Evolutionary conservation across 2,113 vertebrate species (phyloP).

Genomic region (Zapus hudsonius): DNA sequence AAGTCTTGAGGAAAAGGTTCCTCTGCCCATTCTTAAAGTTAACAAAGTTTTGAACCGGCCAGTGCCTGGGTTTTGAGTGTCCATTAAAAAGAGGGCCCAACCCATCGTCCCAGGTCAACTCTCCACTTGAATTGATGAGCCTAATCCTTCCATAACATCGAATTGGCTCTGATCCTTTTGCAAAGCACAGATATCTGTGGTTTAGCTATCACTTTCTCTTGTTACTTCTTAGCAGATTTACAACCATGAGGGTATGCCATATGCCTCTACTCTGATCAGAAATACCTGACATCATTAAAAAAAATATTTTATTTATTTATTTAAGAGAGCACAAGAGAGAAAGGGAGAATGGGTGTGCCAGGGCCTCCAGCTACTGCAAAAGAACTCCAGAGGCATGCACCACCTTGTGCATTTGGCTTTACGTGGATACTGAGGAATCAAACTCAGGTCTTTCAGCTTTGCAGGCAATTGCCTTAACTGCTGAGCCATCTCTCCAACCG

Average conservation of each 20-base stretch:
- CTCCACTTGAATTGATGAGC: neutral
- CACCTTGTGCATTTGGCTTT: too few relatives aligned
- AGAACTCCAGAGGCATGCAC: too few relatives aligned
- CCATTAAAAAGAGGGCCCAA: neutral
- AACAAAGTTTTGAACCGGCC: neutral
- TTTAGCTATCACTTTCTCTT: neutral
- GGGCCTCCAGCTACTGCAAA: too few relatives aligned
- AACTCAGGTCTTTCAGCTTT: too few relatives aligned
- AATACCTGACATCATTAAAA: neutral
- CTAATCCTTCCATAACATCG: neutral
- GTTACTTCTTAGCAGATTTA: neutral
- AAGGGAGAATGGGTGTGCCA: too few relatives aligned
- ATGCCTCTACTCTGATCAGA: conserved; percentile 11
- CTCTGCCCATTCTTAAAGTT: neutral
- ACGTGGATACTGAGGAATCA: too few relatives aligned
- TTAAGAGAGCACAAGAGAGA: too few relatives aligned
- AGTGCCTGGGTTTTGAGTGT: neutral
- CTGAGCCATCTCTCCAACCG: too few relatives aligned
- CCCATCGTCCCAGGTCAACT: neutral
- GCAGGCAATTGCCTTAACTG: too few relatives aligned
- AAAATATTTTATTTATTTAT: too few relatives aligned
- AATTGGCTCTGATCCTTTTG: neutral
- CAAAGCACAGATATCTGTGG: neutral
- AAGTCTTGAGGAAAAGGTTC: neutral
- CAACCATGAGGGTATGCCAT: neutral